Base-by-base conservation (phyloP, 2,797 vertebrate genomes). In the Chaetodon trifasciatus region DNA sequence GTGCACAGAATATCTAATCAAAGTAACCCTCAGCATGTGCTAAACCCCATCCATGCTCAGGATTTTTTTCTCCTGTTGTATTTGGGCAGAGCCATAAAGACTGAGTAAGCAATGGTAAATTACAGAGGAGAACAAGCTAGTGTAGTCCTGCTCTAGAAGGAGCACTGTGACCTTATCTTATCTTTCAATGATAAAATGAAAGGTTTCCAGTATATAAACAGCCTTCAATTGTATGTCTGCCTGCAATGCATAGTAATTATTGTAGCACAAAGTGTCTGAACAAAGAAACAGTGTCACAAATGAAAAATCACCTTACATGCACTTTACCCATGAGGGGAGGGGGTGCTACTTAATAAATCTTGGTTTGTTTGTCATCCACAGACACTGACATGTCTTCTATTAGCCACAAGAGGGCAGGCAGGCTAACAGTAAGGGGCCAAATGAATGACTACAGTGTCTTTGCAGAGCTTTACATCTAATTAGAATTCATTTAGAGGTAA, bases 1-100 rank as follows among this genome's bases (percentile, higher is more conserved):
- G 78, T 52, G 66, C 64, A 57, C 37, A 49, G 60, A 82, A 88
- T 69, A 63, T 73, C 37, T 78, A 68, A 76, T 81, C 68, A 70
- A 9, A 23, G 13, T n/a, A 64, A 77, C 53, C 52, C n/a, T 52
- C 23, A 67, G 65, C 47, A 17, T 65, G 73, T 65, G 32, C 37
- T 42, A 8, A 67, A 74, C 55, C 58, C 6, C n/a, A 63, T 69
- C 58, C 68, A 49, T 17, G 61, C 21, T 67, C 16, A 58, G 46
- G 37, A 81, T 73, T 64, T 37, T 12, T 46, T 55, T 44, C 70
- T 64, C 15, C 3, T 74, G 13, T 42, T 63, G 1, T 42, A 64
- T 74, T 57, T 3, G 8, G 35, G 35, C 21, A 44, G 42, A 35
- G 39, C 42, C 17, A 53, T 15, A 42, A 70, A 80, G 52, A 57